These are phyloP conservation scores for Platynereis dumerilii DNA, from an alignment of 2,888 invertebrate genomes.

Conservation along the genomic window DNA sequence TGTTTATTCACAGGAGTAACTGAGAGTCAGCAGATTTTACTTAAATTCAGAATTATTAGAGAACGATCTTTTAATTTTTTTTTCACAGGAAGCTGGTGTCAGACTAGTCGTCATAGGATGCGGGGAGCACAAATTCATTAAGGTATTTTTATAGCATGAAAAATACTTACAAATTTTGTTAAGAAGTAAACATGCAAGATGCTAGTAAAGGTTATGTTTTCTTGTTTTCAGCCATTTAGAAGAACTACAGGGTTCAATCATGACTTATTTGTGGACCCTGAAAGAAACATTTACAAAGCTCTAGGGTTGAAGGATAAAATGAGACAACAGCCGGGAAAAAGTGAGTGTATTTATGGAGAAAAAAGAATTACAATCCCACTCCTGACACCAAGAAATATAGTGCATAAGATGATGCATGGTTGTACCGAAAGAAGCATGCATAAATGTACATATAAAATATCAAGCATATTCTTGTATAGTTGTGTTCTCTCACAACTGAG, in stretches of 20 bases:
- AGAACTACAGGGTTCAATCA: slow-evolving; percentile 48
- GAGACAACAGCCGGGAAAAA: not conserved
- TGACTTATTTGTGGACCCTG: slow-evolving; percentile 54
- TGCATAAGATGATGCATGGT: no score
- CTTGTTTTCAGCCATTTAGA: slow-evolving; percentile 47
- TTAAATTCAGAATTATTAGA: no score
- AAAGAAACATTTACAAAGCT: slow-evolving; percentile 48
- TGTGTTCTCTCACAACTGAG: no score
- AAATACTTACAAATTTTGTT: slow-evolving; percentile 9
- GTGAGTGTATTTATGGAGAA: not conserved
- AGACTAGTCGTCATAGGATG: slow-evolving; percentile 56
- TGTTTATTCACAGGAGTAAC: no score
- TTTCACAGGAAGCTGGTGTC: slow-evolving; percentile 49
- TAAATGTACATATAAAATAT: no score
- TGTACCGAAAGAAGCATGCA: no score
- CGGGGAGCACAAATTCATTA: slow-evolving; percentile 52
- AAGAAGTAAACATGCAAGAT: no score
- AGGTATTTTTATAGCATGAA: slow-evolving; percentile 44
- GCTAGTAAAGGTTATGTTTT: no score
- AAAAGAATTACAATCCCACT: not conserved
- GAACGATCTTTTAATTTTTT: no score
- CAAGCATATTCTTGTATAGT: no score
- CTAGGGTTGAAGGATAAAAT: slow-evolving; percentile 36
- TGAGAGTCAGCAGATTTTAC: no score
- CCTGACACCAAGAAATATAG: not conserved